phyloP scores from a whole-genome alignment of 2,113 vertebrate genomes.

The Callopanchax toddi region DNA sequence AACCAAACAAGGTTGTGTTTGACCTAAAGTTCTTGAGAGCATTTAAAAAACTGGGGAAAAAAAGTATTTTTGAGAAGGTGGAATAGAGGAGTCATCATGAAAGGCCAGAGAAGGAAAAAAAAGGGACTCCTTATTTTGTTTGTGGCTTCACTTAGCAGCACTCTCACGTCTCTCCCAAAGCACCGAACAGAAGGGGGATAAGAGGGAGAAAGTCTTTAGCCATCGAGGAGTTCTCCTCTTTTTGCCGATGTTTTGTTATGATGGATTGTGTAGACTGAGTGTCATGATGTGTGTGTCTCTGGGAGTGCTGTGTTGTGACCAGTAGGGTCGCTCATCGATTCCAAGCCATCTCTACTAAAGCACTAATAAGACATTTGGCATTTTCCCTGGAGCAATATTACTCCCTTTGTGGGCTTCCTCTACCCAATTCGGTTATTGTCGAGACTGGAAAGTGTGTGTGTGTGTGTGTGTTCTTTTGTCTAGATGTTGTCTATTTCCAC shows the following conservation, averaged over 20 bases:
- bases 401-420: conserved; percentile 57
- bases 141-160: conserved; percentile 56
- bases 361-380: conserved; percentile 81
- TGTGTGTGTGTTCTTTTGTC: conserved; percentile 15
- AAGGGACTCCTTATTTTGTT: conserved; percentile 53
- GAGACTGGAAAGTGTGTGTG: conserved; percentile 17
- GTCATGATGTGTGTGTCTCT: conserved; percentile 64
- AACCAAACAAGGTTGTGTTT: conserved; percentile 14
- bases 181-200: conserved; percentile 61
- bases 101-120: conserved; percentile 45
- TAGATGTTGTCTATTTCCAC: conserved; percentile 9
- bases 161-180: conserved; percentile 58
- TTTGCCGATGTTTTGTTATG: conserved; percentile 50
- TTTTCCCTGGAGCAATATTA: conserved; percentile 72
- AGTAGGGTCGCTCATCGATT: conserved; percentile 72
- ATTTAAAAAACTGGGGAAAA: conserved; percentile 11
- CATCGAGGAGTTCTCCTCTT: conserved; percentile 30
- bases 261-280: conserved; percentile 66
- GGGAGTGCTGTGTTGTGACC: conserved; percentile 66
- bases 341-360: conserved; percentile 65
- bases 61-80: conserved; percentile 32
- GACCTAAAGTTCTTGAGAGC: conserved; percentile 16
- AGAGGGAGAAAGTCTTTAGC: conserved; percentile 49
- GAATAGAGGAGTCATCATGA: conserved; percentile 36
- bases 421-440: conserved; percentile 44